Base-by-base conservation (phyloP, 2,888 invertebrate genomes). In the Venusia cambrica region DNA sequence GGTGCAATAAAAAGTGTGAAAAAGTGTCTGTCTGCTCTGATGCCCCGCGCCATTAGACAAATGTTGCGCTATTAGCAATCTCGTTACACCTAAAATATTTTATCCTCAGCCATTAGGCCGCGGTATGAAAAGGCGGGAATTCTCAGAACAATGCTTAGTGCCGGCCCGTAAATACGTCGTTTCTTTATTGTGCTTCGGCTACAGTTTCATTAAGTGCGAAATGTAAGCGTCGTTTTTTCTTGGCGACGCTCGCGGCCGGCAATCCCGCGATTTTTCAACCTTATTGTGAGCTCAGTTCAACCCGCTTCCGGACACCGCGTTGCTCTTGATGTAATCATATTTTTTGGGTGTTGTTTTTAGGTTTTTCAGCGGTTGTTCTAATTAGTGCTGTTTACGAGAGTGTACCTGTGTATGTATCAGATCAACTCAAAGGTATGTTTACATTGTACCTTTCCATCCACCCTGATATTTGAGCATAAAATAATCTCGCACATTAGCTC, bases 131-230 rank as follows among this genome's bases (percentile, higher is more conserved):
- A 62, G 62, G 59, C 54, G 50, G 60, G 51, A 60, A 58, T 69
- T 72, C 71, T 64, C 63, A 62, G 62, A 75, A 78, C 72, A 78
- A 80, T 77, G 69, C 66, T 73, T 71, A 72, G 63, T 57, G 61
- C 59, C 56, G 66, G 62, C 56, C 54, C 62, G 74, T 77, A 76
- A 84, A 80, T 73, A 72, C 69, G 68, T 52, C 58, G 64, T 67
- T 77, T 73, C 69, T 79, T 78, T 79, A 80, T 83, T 79, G 77
- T 75, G 71, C 79, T 81, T 74, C 72, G 57, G 74, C 71, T 66
- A 80, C 83, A 77, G 81, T 83, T 85, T 84, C 81, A 84, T 84
- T 85, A 84, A 78, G 83, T 84, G 83, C 79, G 75, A 83, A 75
- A 75, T 78, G 83, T 74, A 61, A 60, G 73, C 67, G 71, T 73